A percentile compares a stretch with the other conserved stretches of the same genome.
These are phyloP conservation scores for Leucoraja erinaceus DNA, from an alignment of 2,113 vertebrate species.

Conservation along the genomic window DNA sequence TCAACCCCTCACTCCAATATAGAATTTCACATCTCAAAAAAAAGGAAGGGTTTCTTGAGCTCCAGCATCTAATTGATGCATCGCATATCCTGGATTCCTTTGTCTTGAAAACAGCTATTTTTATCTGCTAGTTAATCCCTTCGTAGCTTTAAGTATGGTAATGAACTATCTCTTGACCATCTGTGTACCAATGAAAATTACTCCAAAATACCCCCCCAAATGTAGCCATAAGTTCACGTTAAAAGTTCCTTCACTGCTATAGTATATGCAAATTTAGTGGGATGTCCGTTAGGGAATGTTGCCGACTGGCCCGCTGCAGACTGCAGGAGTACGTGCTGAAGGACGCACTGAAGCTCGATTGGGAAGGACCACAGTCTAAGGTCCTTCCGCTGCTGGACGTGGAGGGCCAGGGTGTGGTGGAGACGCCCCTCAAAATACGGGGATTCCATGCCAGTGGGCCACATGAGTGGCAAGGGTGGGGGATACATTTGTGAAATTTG, in stretches of 20 bases:
- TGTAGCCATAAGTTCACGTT: not conserved
- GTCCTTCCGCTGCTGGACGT: too few species aligned
- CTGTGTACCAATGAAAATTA: not conserved
- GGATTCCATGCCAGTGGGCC: too few species aligned
- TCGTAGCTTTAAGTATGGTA: not conserved
- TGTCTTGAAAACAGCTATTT: not conserved
- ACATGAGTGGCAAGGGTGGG: too few species aligned
- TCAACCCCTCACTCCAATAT: not conserved
- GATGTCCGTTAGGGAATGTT: too few species aligned
- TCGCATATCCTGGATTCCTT: not conserved
- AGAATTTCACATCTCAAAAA: not conserved
- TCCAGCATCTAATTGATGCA: not conserved
- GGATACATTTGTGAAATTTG: too few species aligned
- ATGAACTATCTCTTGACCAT: not conserved
- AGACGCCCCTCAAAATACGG: too few species aligned
- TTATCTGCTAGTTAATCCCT: not conserved
- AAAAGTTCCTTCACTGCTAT: not conserved
- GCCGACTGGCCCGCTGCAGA: too few species aligned
- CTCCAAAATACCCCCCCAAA: not conserved
- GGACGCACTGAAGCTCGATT: too few species aligned
- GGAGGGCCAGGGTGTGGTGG: too few species aligned
- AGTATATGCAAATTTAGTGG: too few species aligned
- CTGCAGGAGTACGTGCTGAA: too few species aligned
- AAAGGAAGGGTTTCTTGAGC: not conserved
- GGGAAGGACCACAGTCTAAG: too few species aligned